Conservation (phyloP, 2,797 vertebrate genomes). For the Myoxocephalus aenaeus region DNA sequence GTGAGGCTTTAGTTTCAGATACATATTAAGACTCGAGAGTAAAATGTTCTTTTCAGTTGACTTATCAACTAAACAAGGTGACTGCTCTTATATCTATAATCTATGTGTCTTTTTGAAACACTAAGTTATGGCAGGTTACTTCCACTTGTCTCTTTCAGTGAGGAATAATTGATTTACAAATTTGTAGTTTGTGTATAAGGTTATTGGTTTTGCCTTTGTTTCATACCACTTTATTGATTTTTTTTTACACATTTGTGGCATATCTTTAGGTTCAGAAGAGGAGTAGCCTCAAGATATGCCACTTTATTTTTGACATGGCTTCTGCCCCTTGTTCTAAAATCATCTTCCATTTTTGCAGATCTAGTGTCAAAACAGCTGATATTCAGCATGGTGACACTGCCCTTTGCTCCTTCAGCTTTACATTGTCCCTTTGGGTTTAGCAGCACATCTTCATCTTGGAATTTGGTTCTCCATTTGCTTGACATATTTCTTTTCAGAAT, state of each 20-base stretch:
- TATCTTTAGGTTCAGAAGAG: too few species aligned
- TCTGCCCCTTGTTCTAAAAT: neutral
- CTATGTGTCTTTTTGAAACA: conserved; percentile 24
- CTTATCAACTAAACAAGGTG: neutral
- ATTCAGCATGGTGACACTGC: too few species aligned
- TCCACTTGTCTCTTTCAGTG: conserved; percentile 60
- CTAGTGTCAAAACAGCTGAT: neutral
- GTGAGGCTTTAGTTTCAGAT: neutral
- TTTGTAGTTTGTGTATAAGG: neutral
- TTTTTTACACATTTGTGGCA: neutral
- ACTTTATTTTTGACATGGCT: neutral
- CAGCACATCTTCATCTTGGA: neutral
- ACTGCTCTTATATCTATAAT: conserved; percentile 18
- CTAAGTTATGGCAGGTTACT: conserved; percentile 53
- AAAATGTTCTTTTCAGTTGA: neutral
- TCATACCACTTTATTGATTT: neutral
- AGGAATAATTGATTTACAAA: conserved; percentile 63
- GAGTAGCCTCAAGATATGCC: too few species aligned
- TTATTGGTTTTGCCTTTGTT: neutral
- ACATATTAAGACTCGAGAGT: neutral
- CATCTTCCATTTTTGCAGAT: neutral
- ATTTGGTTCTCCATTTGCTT: neutral
- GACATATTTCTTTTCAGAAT: neutral
- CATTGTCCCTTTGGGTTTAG: neutral
- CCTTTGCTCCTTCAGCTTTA: too few species aligned